phyloP scores from a whole-genome alignment of 2,797 vertebrate genomes.

The Thunnus albacares region DNA sequence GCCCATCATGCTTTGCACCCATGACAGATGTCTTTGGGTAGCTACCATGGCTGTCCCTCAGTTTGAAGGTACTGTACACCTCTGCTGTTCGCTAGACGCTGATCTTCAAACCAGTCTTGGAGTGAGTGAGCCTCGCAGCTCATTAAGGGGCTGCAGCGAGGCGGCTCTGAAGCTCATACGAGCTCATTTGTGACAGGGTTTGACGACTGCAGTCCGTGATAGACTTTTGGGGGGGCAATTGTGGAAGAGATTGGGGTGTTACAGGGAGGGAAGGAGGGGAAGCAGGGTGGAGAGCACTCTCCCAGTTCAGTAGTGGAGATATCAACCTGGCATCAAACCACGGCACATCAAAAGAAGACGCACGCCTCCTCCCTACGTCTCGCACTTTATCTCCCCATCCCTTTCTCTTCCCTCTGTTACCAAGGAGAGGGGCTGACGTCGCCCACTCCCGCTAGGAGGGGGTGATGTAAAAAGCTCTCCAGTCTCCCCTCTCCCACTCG shows the following conservation, averaged over 20 bases:
- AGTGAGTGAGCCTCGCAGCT: constrained; percentile 52
- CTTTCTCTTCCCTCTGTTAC: constrained; percentile 70
- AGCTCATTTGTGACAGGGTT: constrained; percentile 55
- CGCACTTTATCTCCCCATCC: constrained; percentile 70
- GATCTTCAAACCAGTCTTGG: constrained; percentile 44
- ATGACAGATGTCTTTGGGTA: constrained; percentile 55
- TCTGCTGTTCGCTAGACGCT: constrained; percentile 20
- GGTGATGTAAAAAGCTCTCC: constrained; percentile 81
- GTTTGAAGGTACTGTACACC: constrained; percentile 38
- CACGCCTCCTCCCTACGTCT: constrained; percentile 64
- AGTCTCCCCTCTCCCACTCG: constrained; percentile 74
- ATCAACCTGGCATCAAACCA: constrained; percentile 80
- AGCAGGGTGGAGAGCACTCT: constrained; percentile 50
- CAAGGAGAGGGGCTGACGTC: constrained; percentile 81
- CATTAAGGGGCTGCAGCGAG: constrained; percentile 60
- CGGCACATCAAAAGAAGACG: constrained; percentile 80
- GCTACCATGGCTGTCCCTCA: constrained; percentile 25
- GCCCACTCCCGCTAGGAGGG: constrained; percentile 80
- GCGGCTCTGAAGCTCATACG: constrained; percentile 45
- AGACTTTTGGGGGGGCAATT: constrained; percentile 44
- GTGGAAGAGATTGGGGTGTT: constrained; percentile 10
- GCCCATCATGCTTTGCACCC: constrained; percentile 59
- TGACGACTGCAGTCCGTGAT: constrained; percentile 41
- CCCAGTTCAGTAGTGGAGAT: constrained; percentile 74
- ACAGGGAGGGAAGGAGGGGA: constrained; percentile 3